These are phyloP conservation scores for Paramormyrops kingsleyae DNA, from an alignment of 2,113 vertebrate genomes.

Conservation along the genomic window DNA sequence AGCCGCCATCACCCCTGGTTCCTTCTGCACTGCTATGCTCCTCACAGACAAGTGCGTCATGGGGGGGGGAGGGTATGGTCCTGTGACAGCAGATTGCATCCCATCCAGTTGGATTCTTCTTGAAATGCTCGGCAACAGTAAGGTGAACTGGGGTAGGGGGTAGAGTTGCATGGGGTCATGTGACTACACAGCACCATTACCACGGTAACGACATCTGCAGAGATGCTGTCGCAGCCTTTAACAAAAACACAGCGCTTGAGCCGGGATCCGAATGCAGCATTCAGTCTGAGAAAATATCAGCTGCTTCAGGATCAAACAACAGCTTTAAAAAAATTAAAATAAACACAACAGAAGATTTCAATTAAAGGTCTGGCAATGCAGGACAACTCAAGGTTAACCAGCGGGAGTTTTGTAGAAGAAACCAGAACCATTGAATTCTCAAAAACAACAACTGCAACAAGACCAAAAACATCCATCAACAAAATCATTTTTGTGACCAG, in stretches of 20 bases:
- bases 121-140: constrained; percentile 4
- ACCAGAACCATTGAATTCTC: constrained; percentile 33
- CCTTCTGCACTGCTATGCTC: not conserved
- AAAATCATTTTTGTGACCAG: constrained; percentile 49
- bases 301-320: constrained; percentile 5
- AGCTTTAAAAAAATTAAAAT: constrained; percentile 45
- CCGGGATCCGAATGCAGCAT: not conserved
- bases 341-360: constrained; percentile 36
- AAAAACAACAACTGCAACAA: constrained; percentile 40
- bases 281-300: constrained; percentile 1
- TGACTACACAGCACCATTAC: constrained; percentile 10
- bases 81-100: not conserved
- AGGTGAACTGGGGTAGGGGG: not conserved
- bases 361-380: not conserved
- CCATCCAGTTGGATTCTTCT: not conserved
- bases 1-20: not conserved
- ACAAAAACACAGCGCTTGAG: not conserved
- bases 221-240: not conserved
- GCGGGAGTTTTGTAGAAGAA: not conserved
- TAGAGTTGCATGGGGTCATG: not conserved
- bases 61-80: not conserved
- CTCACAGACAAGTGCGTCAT: not conserved
- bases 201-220: not conserved
- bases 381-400: not conserved
- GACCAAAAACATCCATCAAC: constrained; percentile 42